These are phyloP conservation scores for Onychomys arenicola DNA, from an alignment of 2,797 vertebrate genomes.

Conservation along the genomic window DNA sequence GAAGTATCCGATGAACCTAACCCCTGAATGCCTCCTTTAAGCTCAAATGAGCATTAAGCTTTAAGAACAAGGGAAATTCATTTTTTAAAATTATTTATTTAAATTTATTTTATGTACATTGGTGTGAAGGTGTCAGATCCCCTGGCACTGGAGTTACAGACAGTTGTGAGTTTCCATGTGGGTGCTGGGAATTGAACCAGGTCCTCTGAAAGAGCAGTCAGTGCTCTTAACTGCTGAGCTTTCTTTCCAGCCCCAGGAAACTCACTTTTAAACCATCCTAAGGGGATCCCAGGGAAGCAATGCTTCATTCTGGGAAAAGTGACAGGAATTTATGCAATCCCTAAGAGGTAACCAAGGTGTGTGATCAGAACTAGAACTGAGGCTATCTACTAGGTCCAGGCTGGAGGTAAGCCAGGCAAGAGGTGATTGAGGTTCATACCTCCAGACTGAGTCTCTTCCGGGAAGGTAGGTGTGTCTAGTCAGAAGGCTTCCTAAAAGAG, in stretches of 20 bases:
- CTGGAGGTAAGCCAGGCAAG: not conserved
- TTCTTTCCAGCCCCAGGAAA: not conserved
- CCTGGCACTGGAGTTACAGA: not conserved
- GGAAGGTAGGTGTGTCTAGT: not conserved
- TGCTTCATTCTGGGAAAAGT: not conserved
- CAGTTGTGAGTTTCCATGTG: not conserved
- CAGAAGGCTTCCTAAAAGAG: constrained; percentile 39
- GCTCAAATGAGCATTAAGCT: not conserved
- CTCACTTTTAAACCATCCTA: not conserved
- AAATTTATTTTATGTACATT: not conserved
- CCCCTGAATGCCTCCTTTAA: not conserved
- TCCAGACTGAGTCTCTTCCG: not conserved
- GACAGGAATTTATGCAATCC: not conserved
- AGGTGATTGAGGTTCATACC: not conserved
- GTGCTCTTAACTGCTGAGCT: not conserved
- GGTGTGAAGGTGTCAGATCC: not conserved
- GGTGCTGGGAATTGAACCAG: not conserved
- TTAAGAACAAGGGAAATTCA: constrained; percentile 12
- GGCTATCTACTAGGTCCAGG: not conserved
- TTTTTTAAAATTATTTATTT: not conserved
- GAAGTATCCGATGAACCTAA: not conserved
- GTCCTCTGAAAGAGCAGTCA: not conserved
- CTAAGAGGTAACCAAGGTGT: not conserved
- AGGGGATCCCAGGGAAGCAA: not conserved
- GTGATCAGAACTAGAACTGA: not conserved